Evolutionary conservation across 2,888 invertebrate genomes (phyloP).

Genomic region (Cerastoderma edule): DNA sequence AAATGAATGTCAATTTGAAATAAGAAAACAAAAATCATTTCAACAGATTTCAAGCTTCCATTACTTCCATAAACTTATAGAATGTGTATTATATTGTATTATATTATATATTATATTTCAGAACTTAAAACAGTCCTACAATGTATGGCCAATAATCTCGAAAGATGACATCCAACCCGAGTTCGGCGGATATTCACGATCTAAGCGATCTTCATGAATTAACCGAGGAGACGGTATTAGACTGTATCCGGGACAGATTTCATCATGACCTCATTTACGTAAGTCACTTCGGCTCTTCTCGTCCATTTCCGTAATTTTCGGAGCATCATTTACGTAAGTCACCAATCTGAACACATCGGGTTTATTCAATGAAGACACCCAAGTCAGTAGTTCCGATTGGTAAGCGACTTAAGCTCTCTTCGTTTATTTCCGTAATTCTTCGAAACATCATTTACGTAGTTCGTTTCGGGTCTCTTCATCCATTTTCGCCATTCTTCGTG

Average conservation of each 20-base stretch:
- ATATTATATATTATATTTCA: no score
- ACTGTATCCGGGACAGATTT: conserved; percentile 17
- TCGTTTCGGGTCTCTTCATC: no score
- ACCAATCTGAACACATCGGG: no score
- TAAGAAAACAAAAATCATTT: no score
- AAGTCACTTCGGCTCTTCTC: background rate
- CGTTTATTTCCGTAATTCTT: background rate
- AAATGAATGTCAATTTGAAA: no score
- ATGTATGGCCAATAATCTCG: background rate
- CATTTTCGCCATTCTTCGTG: background rate
- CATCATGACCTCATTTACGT: conserved; percentile 14
- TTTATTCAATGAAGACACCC: no score
- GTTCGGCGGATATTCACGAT: conserved; percentile 21
- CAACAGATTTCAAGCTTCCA: no score
- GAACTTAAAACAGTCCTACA: no score
- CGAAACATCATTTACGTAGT: background rate
- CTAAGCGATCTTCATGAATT: conserved; percentile 3
- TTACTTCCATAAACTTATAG: no score
- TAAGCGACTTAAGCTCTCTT: background rate
- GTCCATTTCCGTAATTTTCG: background rate
- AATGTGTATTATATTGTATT: no score
- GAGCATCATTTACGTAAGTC: no score
- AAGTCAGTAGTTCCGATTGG: no score
- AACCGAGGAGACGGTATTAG: conserved; percentile 1
- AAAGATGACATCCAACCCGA: conserved; percentile 10